phyloP scores from a whole-genome alignment of 2,797 vertebrate species.

The Cryptoblepharus egeriae region DNA sequence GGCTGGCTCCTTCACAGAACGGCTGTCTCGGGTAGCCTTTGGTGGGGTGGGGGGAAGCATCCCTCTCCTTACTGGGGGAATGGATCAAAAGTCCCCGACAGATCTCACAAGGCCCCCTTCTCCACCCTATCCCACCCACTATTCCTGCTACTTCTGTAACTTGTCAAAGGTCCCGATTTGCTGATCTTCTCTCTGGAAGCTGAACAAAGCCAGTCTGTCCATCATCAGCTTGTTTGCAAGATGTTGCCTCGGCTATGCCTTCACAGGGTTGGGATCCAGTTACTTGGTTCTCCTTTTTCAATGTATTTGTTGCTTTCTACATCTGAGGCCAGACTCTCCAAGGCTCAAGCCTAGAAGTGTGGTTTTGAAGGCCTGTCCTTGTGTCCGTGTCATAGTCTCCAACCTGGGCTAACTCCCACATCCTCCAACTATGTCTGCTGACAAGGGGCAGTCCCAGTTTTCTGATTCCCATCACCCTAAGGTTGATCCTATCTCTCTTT shows the following conservation, averaged over 20 bases:
- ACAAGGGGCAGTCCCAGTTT: too few species aligned
- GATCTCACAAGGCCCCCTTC: rapidly evolving
- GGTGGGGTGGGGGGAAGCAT: neutral
- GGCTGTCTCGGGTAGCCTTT: constrained; percentile 46
- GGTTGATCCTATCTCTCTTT: too few species aligned
- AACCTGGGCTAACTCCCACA: too few species aligned
- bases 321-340: too few species aligned
- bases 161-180: neutral
- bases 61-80: constrained; percentile 14
- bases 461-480: too few species aligned
- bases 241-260: too few species aligned
- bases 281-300: too few species aligned
- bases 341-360: too few species aligned
- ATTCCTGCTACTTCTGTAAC: neutral
- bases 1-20: constrained; percentile 45
- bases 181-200: neutral
- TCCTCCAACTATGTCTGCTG: too few species aligned
- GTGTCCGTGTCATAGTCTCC: neutral
- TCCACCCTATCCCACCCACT: neutral
- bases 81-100: neutral
- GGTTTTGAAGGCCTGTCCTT: neutral
- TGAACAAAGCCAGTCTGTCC: neutral
- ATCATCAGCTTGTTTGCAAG: neutral
- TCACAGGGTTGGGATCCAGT: too few species aligned
- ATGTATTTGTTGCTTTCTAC: too few species aligned